Evolutionary conservation across 2,113 vertebrate species (phyloP), one percentile per base, ranked within the genome.

Genomic region (Poecile atricapillus): DNA sequence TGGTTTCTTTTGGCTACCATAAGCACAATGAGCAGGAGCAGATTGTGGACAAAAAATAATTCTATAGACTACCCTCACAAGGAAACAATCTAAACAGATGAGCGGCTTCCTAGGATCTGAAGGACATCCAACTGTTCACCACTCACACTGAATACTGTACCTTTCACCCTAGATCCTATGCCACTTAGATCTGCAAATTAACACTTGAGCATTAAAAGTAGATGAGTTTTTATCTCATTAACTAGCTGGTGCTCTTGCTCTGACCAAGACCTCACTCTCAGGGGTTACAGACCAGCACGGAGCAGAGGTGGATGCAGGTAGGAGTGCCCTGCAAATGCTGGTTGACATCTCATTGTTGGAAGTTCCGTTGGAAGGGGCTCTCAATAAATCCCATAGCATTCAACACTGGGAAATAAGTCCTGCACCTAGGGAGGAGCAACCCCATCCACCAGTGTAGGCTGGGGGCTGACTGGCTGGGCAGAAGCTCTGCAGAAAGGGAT

Each of bases 191-290:
- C 35, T 47, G 17, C 11, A 77, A 73, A 83, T 60, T 68, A 64
- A 33, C 37, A 73, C 5, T 41, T 52, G 5, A 35, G 7, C 24
- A 58, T 69, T 53, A 71, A 65, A 74, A 90, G 15, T 14, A 84
- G 28, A 25, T 70, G n/a, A 17, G 13, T 12, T 84, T 83, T 89
- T 62, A 70, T 70, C 62, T 16, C 13, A 33, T 1, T 0, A 13
- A 19, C 9, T 78, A 15, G 14, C 15, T 41, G 13, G 21, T 70
- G 19, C 31, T 78, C 24, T 43, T 84, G 31, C 33, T 44, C 41
- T 67, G 33, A 73, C 3, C 0, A 0, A 93, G 50, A 65, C 11
- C 9, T 77, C 28, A 4, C 10, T 3, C 0, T 30, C 55, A 49
- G 43, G 19, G 27, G 5, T 69, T 62, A 49, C 64, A 78, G 33